Base-by-base conservation (phyloP, 2,888 invertebrate genomes). In the Fragum whitleyi region DNA sequence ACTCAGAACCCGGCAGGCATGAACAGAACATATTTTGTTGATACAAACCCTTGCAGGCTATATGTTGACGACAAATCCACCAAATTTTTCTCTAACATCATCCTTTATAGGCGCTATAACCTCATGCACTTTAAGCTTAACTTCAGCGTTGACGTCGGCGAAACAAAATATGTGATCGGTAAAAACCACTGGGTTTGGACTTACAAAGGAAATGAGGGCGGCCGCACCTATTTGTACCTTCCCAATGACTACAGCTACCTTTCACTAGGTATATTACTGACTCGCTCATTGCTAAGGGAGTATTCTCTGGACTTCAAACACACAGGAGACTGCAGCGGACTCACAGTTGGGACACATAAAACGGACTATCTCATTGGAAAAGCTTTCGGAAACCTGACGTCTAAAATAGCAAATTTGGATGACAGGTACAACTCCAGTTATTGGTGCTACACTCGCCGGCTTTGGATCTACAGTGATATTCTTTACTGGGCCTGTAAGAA, bases 221-320 rank as follows among this genome's bases (percentile, higher is more conserved):
- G 67, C 3, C 32, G 76, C 28, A 62, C 76, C 39, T 77, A 77
- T 32, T 65, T 83, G 2, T 83, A 42, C 47, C 32, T 83, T 1
- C 82, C 82, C 19, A 61, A 36, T 29, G 82, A 79, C 21, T 83
- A 71, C 29, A 76, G 81, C 6, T 81, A 81, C 28, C 47, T 79
- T 21, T 82, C 82, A 9, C 70, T 82, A 29, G 78, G 78, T n/a
- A 67, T 82, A 9, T 57, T 82, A n/a, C 73, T 78, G 78, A 69
- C 70, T 2, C 36, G 75, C 2, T 67, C 78, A 2, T 68, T 19
- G 0, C 9, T 26, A 1, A n/a, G 69, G 28, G 65, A 36, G 16
- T 23, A 67, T 3, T 32, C 0, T 28, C 21, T 79, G n/a, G 26
- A 67, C 21, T 21, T 83, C 1, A 39, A 36, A 3, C 21, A 21